A percentile compares a stretch with the other conserved stretches of the same genome.
These are phyloP conservation scores for Ptilonorhynchus violaceus DNA, from an alignment of 2,113 vertebrate genomes.

Conservation along the genomic window DNA sequence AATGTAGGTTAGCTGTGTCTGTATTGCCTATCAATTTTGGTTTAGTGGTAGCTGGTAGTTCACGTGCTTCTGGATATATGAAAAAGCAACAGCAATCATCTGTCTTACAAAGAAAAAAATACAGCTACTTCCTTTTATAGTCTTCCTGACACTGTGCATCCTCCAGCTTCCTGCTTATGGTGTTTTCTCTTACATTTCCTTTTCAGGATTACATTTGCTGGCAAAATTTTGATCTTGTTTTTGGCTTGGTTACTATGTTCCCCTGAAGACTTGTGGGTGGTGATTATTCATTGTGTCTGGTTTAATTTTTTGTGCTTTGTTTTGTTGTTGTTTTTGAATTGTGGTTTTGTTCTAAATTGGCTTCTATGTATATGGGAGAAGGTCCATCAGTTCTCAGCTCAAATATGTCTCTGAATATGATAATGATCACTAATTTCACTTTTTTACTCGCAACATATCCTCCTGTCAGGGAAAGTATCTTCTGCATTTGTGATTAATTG, in stretches of 20 bases:
- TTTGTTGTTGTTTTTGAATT: neutral
- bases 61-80: neutral
- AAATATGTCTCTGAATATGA: neutral
- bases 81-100: neutral
- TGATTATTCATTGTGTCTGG: neutral
- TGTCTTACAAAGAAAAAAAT: neutral
- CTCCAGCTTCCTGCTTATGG: neutral
- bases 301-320: neutral
- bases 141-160: neutral
- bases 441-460: neutral
- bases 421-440: neutral
- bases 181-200: neutral
- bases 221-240: neutral
- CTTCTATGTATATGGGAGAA: neutral
- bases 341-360: neutral
- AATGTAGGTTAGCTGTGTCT: neutral
- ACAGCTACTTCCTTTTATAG: neutral
- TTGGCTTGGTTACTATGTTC: neutral
- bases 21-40: fast-evolving
- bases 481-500: neutral
- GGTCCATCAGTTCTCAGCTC: neutral
- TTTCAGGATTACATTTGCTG: neutral
- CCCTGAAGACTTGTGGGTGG: neutral
- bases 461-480: neutral
- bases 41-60: neutral